A percentile compares a stretch with the other conserved stretches of the same genome.
Conservation (phyloP, 92 coral and sea anemone species). For the Porites cylindrica region DNA sequence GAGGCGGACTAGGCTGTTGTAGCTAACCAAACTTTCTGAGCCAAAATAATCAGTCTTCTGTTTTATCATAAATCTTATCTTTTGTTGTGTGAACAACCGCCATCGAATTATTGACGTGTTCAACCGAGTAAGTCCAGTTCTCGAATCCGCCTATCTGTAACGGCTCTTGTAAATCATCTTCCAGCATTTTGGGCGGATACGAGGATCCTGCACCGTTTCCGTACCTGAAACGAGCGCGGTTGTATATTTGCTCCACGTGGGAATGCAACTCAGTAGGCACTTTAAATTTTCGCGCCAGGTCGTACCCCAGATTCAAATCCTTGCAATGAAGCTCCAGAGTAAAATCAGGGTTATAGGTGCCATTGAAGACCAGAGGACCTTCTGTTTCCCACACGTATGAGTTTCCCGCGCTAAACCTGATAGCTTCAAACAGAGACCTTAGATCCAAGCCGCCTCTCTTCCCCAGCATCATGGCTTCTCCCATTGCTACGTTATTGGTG, state of each 20-base stretch:
- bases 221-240: slow-evolving; percentile 66
- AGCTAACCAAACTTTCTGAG: neutral
- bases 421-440: slow-evolving; percentile 77
- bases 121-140: slow-evolving; percentile 78
- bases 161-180: slow-evolving; percentile 62
- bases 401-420: slow-evolving; percentile 85
- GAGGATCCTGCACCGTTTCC: slow-evolving; percentile 72
- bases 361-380: slow-evolving; percentile 83
- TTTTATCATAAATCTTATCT: slow-evolving; percentile 8
- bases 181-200: slow-evolving; percentile 63
- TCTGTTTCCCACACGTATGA: slow-evolving; percentile 84
- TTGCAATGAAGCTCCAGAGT: slow-evolving; percentile 84
- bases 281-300: slow-evolving; percentile 59
- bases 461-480: slow-evolving; percentile 79
- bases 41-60: neutral
- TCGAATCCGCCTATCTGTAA: slow-evolving; percentile 63
- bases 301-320: slow-evolving; percentile 78
- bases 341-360: slow-evolving; percentile 80
- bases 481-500: slow-evolving; percentile 65
- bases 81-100: slow-evolving; percentile 75
- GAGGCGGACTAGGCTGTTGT: too few relatives aligned
- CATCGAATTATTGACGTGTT: slow-evolving; percentile 69
- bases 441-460: slow-evolving; percentile 75
- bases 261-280: slow-evolving; percentile 58
- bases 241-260: slow-evolving; percentile 65